Percentiles rank a stretch among this genome's conserved stretches.
phyloP scores from a whole-genome alignment of 2,797 vertebrate species.

The Danio tinwini region DNA sequence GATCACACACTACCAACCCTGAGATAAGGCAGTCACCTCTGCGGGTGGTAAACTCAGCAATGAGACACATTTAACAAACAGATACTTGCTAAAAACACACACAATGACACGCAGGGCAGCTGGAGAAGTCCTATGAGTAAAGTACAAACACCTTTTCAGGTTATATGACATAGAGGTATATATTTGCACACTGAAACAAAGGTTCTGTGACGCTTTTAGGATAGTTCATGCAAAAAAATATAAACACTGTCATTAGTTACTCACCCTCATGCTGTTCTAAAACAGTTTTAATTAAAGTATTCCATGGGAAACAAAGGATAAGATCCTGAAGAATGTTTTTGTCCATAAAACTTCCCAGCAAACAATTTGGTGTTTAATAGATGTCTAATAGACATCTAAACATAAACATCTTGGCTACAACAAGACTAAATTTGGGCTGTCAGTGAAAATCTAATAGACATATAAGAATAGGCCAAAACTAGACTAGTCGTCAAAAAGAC shows the following conservation, averaged over 20 bases:
- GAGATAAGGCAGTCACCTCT: constrained; percentile 45
- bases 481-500: too few species aligned
- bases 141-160: neutral
- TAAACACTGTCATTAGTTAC: neutral
- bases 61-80: constrained; percentile 41
- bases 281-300: neutral
- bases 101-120: constrained; percentile 44
- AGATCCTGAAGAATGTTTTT: neutral
- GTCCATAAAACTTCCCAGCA: neutral
- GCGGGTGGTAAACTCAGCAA: constrained; percentile 34
- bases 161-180: neutral
- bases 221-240: neutral
- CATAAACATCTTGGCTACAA: too few species aligned
- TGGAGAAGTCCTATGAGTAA: constrained; percentile 15
- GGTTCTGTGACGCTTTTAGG: neutral
- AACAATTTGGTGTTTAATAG: too few species aligned
- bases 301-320: neutral
- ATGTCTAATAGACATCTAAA: too few species aligned
- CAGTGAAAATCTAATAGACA: too few species aligned
- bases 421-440: too few species aligned
- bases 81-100: constrained; percentile 67
- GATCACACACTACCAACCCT: constrained; percentile 25
- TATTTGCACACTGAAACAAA: neutral
- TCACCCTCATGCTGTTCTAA: neutral
- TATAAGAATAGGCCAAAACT: too few species aligned